Base-by-base conservation (phyloP, 2,888 invertebrate species). In the Cephus nigrinus region DNA sequence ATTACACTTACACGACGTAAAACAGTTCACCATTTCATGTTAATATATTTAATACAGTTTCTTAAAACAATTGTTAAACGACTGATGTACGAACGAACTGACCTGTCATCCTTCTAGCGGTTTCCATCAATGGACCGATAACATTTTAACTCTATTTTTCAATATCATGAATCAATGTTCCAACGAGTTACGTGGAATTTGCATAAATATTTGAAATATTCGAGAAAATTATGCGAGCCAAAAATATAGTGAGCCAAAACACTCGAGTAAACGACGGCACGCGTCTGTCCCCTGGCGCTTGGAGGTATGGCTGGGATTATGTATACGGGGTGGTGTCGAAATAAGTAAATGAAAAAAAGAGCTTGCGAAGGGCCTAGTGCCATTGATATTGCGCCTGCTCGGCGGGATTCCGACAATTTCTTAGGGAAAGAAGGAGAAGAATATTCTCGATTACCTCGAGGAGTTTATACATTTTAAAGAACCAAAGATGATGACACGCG, bases 381-480 rank as follows among this genome's bases (percentile, higher is more conserved):
- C n/a, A n/a, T n/a, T n/a, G n/a, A n/a, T n/a, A n/a, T n/a, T n/a
- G n/a, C n/a, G n/a, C n/a, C 75, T 32, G 77, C 15, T 32, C 68
- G 34, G 12, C 68, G 68, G 40, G 74, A 76, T 34, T 40, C 55
- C 75, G 75, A 75, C 75, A 78, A 73, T 78, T 78, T 74, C 34
- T 23, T 35, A 4, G 23, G 23, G 3, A 12, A 34, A 33, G 30
- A 23, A 71, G 23, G 40, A 55, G 55, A 55, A 71, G 12, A 23
- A 11, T 71, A 32, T 33, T 71, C 12, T 33, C 31, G 71, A 71
- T 71, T 32, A 71, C 71, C 4, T 31, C 9, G 55, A 55, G 23
- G 9, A 55, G 9, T 23, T 23, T 23, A 5, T 1, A 23, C 55
- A 9, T 23, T 9, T 23, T 23, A 9, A 23, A 55, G 55, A 9